A percentile compares a stretch with the other conserved stretches of the same genome.
phyloP scores from a whole-genome alignment of 1,140 invertebrate species.

The Caenorhabditis latens region DNA sequence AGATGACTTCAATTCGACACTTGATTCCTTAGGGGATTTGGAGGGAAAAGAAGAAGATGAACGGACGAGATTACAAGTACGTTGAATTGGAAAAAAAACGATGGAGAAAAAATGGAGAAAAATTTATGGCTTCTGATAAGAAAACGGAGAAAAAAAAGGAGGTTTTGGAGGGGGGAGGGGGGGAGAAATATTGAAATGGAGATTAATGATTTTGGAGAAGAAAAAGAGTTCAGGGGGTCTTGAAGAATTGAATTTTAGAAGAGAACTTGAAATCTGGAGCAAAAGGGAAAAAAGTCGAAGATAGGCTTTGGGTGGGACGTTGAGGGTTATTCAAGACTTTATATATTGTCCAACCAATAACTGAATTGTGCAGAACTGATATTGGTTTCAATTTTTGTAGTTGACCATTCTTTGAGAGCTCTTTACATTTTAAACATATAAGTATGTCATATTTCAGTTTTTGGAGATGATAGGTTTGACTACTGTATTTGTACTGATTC shows the following conservation, averaged over 20 bases:
- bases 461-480: too few species aligned
- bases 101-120: not conserved
- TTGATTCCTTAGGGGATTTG: not conserved
- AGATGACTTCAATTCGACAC: slow-evolving; percentile 8
- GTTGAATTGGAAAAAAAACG: slow-evolving; percentile 5
- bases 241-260: not conserved
- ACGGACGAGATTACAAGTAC: slow-evolving; percentile 44
- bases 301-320: not conserved
- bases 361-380: too few species aligned
- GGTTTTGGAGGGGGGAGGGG: too few species aligned
- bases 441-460: too few species aligned
- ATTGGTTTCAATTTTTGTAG: not conserved
- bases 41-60: slow-evolving; percentile 3
- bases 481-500: too few species aligned
- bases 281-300: not conserved
- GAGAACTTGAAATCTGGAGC: not conserved
- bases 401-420: not conserved
- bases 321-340: not conserved
- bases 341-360: too few species aligned
- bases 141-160: not conserved
- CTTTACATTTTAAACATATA: too few species aligned
- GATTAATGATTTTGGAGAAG: not conserved
- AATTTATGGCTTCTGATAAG: slow-evolving; percentile 19
- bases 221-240: too few species aligned
- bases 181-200: not conserved